Percentiles rank a stretch among this genome's conserved stretches.
These are phyloP conservation scores for Alaudala cheleensis DNA, from an alignment of 2,113 vertebrate species.

Conservation along the genomic window DNA sequence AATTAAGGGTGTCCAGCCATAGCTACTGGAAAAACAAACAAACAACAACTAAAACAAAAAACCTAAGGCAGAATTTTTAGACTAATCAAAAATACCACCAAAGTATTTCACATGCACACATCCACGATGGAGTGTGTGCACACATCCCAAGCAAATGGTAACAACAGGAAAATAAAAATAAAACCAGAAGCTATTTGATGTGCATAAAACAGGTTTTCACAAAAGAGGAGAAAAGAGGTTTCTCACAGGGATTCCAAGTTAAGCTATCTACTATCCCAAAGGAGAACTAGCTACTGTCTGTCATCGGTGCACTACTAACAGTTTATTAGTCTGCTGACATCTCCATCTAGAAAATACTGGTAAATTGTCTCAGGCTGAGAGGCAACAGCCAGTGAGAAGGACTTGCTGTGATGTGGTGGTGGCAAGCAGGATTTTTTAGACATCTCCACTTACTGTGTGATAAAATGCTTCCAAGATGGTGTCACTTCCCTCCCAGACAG, in stretches of 20 bases:
- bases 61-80: not conserved
- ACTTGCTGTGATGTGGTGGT: slow-evolving; percentile 50
- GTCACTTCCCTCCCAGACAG: slow-evolving; percentile 69
- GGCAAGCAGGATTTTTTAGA: slow-evolving; percentile 66
- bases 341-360: slow-evolving; percentile 46
- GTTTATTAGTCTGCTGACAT: slow-evolving; percentile 70
- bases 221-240: not conserved
- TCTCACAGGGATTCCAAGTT: not conserved
- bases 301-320: slow-evolving; percentile 46
- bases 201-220: not conserved
- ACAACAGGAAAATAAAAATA: not conserved
- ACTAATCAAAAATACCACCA: not conserved
- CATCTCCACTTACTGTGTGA: slow-evolving; percentile 62
- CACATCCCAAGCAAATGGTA: not conserved
- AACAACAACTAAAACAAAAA: not conserved
- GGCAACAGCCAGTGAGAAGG: slow-evolving; percentile 48
- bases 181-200: not conserved
- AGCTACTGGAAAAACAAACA: not conserved
- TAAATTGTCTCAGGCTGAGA: slow-evolving; percentile 50
- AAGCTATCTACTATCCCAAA: slow-evolving; percentile 38
- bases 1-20: not conserved
- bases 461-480: slow-evolving; percentile 72
- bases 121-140: accelerated
- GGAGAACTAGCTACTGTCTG: slow-evolving; percentile 59
- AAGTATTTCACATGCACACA: accelerated